These are phyloP conservation scores for Axinella damicornis DNA, from an alignment of 37 sponge, comb jelly and placozoan genomes.

Conservation along the genomic window DNA sequence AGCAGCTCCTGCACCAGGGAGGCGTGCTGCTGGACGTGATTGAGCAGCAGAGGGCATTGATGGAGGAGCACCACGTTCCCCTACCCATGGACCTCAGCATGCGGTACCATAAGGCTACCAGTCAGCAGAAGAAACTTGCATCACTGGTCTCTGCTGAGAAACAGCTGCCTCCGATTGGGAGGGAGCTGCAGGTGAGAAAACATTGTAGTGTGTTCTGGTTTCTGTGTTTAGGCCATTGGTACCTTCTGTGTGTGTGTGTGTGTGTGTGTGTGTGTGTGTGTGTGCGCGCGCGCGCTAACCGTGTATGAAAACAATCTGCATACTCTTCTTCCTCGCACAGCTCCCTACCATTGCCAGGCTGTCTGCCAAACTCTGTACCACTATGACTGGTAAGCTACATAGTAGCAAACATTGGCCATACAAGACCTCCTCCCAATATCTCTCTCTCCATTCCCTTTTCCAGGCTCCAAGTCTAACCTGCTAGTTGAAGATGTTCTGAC, in stretches of 20 bases:
- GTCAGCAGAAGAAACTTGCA: constrained; percentile 15
- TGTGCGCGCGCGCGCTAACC: too few species aligned
- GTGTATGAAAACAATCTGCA: too few species aligned
- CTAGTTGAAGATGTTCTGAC: constrained; percentile 22
- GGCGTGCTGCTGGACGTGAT: constrained; percentile 16
- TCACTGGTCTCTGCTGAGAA: constrained; percentile 15
- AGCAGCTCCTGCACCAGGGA: constrained; percentile 58
- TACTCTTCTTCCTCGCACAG: constrained; percentile 6
- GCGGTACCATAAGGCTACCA: constrained; percentile 1
- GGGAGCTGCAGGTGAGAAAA: too few species aligned
- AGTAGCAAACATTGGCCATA: neutral
- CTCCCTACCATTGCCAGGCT: constrained; percentile 22
- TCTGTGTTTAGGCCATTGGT: too few species aligned
- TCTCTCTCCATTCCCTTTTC: neutral
- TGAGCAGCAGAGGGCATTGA: constrained; percentile 34
- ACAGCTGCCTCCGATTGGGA: neutral
- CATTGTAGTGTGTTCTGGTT: too few species aligned
- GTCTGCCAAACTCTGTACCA: constrained; percentile 13
- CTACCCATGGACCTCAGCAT: constrained; percentile 17
- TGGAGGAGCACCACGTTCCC: constrained; percentile 16
- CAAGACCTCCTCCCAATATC: neutral
- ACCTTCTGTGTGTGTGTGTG: too few species aligned
- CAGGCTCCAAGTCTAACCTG: constrained; percentile 66
- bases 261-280: too few species aligned
- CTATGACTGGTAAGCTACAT: neutral